phyloP scores from a whole-genome alignment of 2,888 invertebrate genomes.

The Meloe dianella region DNA sequence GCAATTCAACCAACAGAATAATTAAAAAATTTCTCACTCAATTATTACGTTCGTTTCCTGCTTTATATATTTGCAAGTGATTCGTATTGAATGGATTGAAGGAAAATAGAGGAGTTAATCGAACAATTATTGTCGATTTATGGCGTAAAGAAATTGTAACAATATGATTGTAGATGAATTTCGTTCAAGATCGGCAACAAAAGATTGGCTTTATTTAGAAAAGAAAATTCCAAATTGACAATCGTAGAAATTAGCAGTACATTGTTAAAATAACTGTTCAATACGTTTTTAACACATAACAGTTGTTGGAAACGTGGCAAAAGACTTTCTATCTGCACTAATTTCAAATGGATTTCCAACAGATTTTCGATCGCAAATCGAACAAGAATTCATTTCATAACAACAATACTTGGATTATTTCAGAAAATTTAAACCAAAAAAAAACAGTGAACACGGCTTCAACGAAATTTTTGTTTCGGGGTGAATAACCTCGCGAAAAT shows the following conservation, averaged over 20 bases:
- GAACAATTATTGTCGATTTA: neutral
- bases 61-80: neutral
- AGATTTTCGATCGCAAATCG: neutral
- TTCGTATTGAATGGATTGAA: neutral
- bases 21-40: neutral
- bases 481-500: constrained; percentile 17
- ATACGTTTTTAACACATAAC: constrained; percentile 32
- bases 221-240: neutral
- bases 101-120: neutral
- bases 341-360: neutral
- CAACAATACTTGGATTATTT: no score
- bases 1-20: neutral
- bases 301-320: constrained; percentile 32
- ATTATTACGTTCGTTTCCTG: neutral
- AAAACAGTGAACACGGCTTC: no score
- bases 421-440: no score
- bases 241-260: constrained; percentile 18
- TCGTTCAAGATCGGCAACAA: no score
- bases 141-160: neutral
- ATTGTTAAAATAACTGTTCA: constrained; percentile 29
- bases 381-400: neutral
- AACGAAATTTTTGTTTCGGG: neutral
- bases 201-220: neutral
- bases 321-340: constrained; percentile 21
- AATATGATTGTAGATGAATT: neutral